Base-by-base conservation (phyloP, 2,888 invertebrate species). In the Chydorus sphaericus region DNA sequence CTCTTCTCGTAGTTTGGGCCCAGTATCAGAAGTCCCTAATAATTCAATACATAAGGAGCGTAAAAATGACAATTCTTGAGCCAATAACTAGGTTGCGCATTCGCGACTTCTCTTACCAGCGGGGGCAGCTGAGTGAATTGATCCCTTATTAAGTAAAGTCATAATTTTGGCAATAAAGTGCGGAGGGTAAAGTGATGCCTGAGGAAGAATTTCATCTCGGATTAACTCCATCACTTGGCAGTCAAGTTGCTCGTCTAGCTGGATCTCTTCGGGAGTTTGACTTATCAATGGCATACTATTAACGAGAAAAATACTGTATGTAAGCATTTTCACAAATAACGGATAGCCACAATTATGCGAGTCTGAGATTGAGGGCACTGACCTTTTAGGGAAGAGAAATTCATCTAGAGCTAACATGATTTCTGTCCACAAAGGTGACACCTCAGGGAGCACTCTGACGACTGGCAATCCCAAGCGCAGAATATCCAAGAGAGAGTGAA, bases 361-460 rank as follows among this genome's bases (percentile, higher is more conserved):
- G n/a, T n/a, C 37, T 36, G 37, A 3, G 14, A 20, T 16, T 16
- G 11, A 14, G 4, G 23, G 38, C 16, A 23, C 65, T 69, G 70
- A 85, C 85, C 80, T 81, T 65, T 80, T 80, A 8, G 88, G 86
- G 67, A 97, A 97, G 57, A 97, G 76, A 69, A 94, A 96, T 56
- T 88, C 85, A 65, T 96, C 91, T 36, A 97, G 71, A 0, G 90
- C 85, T 54, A 78, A 78, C 0, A 88, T 89, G 57, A 97, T 73
- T 63, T 84, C 84, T 55, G 82, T 79, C 97, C 97, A 97, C 74
- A 88, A 83, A 55, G 76, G 71, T 68, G 86, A 86, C 39, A 78
- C 77, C 60, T 82, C 80, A 36, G 87, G 82, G 60, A 75, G 66
- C 59, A 81, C 81, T 62, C 91, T 77, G 26, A 93, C 93, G 23